These are phyloP conservation scores for Aplysina aerophoba DNA, from an alignment of 37 sponge, comb jelly and placozoan genomes.

Conservation along the genomic window DNA sequence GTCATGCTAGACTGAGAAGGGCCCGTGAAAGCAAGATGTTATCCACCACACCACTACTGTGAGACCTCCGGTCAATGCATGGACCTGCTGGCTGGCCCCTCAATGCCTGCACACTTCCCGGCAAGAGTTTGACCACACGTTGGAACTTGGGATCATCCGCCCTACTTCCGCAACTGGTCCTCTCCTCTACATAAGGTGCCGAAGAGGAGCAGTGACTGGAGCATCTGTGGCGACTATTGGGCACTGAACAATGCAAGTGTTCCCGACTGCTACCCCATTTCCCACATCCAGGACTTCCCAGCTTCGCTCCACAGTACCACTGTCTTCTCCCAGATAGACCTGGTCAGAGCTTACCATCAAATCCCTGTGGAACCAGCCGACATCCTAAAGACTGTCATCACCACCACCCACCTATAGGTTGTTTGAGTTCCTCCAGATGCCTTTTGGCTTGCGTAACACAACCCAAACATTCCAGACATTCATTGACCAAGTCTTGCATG, in stretches of 20 bases:
- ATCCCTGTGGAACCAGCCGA: conserved; percentile 57
- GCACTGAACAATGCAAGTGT: conserved; percentile 58
- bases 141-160: conserved; percentile 50
- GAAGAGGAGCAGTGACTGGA: conserved; percentile 61
- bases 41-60: conserved; percentile 47
- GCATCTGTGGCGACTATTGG: conserved; percentile 73
- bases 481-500: conserved; percentile 50
- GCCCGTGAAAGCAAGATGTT: conserved; percentile 19
- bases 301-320: conserved; percentile 46
- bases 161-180: conserved; percentile 47
- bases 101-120: conserved; percentile 27
- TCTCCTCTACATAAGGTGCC: conserved; percentile 53
- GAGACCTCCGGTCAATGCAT: conserved; percentile 43
- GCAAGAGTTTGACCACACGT: conserved; percentile 54
- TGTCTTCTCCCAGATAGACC: conserved; percentile 67
- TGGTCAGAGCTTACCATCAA: conserved; percentile 54
- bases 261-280: conserved; percentile 65
- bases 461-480: conserved; percentile 58
- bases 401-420: conserved; percentile 62
- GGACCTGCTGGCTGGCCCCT: conserved; percentile 38
- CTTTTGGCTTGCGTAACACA: conserved; percentile 51
- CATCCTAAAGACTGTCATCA: conserved; percentile 56
- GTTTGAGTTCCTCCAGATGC: conserved; percentile 55
- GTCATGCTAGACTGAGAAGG: background rate
- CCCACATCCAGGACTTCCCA: conserved; percentile 70